These are phyloP conservation scores for Oedothorax gibbosus DNA, from an alignment of 1,140 invertebrate species.

Conservation along the genomic window DNA sequence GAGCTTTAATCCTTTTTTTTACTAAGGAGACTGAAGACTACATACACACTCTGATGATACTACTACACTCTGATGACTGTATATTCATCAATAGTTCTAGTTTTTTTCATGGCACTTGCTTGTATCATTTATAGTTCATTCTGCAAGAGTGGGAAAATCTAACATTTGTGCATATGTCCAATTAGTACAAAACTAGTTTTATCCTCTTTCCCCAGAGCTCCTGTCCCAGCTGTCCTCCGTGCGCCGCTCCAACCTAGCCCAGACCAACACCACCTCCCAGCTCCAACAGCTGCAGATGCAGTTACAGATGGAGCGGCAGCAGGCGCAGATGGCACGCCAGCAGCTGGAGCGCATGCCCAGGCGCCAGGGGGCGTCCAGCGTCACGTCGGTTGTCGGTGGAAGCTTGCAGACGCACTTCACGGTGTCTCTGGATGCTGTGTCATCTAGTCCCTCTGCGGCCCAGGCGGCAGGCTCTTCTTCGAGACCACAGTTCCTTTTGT, in stretches of 20 bases:
- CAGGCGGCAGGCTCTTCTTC: slow-evolving; percentile 26
- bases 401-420: slow-evolving; percentile 64
- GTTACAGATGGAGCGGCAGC: slow-evolving; percentile 84
- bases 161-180: too few species aligned
- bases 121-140: too few species aligned
- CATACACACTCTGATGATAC: too few species aligned
- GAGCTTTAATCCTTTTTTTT: too few species aligned
- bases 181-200: not conserved
- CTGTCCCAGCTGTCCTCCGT: slow-evolving; percentile 92
- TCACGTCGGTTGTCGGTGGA: slow-evolving; percentile 68
- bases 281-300: slow-evolving; percentile 91
- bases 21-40: too few species aligned
- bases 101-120: too few species aligned
- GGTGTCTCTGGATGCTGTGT: slow-evolving; percentile 49
- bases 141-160: too few species aligned
- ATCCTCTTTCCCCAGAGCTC: slow-evolving; percentile 73
- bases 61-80: too few species aligned
- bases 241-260: slow-evolving; percentile 74
- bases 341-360: slow-evolving; percentile 87
- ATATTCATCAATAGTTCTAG: too few species aligned
- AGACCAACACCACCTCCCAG: slow-evolving; percentile 78
- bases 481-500: slow-evolving; percentile 73
- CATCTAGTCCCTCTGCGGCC: slow-evolving; percentile 63
- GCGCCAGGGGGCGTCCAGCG: slow-evolving; percentile 74
- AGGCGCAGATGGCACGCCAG: slow-evolving; percentile 79